phyloP scores from a whole-genome alignment of 2,113 vertebrate species.

The Anguilla rostrata region DNA sequence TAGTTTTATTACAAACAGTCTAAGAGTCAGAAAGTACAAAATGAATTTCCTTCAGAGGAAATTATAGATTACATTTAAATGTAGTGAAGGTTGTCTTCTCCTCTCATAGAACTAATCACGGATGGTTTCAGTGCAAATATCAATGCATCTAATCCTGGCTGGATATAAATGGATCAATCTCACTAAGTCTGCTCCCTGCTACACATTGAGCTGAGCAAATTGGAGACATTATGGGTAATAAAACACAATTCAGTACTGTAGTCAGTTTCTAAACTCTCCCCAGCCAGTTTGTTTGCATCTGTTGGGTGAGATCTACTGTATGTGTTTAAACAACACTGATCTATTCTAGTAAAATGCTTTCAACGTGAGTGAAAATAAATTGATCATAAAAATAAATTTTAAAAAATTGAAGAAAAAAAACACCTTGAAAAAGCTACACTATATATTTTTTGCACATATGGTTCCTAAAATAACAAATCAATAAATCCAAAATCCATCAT shows the following conservation, averaged over 20 bases:
- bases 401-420: background rate
- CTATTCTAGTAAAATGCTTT: background rate
- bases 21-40: background rate
- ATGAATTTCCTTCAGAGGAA: background rate
- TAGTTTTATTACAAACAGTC: too few relatives aligned
- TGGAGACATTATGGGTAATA: conserved; percentile 34
- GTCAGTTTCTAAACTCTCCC: conserved; percentile 29
- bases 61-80: background rate
- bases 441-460: too few relatives aligned
- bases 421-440: too few relatives aligned
- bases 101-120: conserved; percentile 27
- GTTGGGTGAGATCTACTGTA: background rate
- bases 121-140: conserved; percentile 34
- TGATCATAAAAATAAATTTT: too few relatives aligned
- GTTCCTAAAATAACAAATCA: too few relatives aligned
- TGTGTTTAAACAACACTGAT: background rate
- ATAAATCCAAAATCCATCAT: too few relatives aligned
- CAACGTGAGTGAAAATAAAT: background rate
- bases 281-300: conserved; percentile 14
- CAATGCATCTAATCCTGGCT: conserved; percentile 15
- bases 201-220: conserved; percentile 44
- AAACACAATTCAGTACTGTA: conserved; percentile 22
- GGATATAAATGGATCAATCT: conserved; percentile 36
- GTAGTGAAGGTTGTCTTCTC: background rate
- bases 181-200: conserved; percentile 23